phyloP scores from a whole-genome alignment of 92 coral and sea anemone genomes.

The Heliopora coerulea region DNA sequence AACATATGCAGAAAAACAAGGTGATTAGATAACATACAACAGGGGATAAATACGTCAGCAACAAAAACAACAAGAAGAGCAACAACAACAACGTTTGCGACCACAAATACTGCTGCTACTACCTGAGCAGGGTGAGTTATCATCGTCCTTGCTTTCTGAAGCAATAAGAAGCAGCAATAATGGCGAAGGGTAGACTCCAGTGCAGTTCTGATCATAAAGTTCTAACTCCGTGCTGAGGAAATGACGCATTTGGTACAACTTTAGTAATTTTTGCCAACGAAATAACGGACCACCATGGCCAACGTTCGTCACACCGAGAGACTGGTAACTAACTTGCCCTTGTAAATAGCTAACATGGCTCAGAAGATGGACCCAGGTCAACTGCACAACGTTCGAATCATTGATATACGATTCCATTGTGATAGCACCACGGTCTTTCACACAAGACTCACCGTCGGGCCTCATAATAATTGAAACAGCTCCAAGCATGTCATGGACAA shows the following conservation, averaged over 20 bases:
- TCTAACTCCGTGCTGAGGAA: conserved; percentile 69
- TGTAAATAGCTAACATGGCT: conserved; percentile 81
- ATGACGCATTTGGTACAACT: conserved; percentile 74
- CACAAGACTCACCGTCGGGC: conserved; percentile 48
- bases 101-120: conserved; percentile 30
- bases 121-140: conserved; percentile 2
- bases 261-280: conserved; percentile 66
- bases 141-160: conserved; percentile 19
- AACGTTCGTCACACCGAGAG: conserved; percentile 69
- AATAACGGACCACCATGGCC: conserved; percentile 68
- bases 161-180: conserved; percentile 43
- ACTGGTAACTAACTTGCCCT: conserved; percentile 87
- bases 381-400: conserved; percentile 67
- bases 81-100: conserved; percentile 9
- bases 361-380: conserved; percentile 91
- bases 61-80: background rate
- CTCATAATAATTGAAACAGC: conserved; percentile 66
- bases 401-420: conserved; percentile 75
- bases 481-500: conserved; percentile 88
- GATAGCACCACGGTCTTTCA: conserved; percentile 67
- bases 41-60: no score
- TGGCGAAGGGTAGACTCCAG: conserved; percentile 76
- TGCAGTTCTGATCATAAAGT: conserved; percentile 72
- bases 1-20: no score
- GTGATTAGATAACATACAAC: no score